Conservation (phyloP, 1,140 invertebrate genomes). For the Drosophila truncata region DNA sequence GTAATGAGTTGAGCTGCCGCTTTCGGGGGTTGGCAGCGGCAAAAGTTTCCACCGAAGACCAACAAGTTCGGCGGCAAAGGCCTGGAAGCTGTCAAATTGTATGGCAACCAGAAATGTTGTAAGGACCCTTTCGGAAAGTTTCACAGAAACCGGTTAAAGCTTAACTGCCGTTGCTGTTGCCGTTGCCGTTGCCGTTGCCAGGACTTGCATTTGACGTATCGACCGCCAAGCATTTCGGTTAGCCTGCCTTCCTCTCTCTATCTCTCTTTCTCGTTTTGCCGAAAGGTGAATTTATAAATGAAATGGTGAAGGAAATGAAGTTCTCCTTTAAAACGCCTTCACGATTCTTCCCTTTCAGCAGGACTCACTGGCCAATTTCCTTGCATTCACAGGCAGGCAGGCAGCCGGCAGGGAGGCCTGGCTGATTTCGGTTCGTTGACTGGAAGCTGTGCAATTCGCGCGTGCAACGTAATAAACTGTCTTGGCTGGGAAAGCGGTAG, state of each 20-base stretch:
- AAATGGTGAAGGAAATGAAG: slow-evolving; percentile 17
- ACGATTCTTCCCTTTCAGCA: not conserved
- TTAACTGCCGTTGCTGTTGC: slow-evolving; percentile 13
- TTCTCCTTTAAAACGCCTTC: slow-evolving; percentile 20
- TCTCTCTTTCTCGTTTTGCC: not conserved
- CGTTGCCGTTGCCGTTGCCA: too few species aligned
- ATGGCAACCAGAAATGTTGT: slow-evolving; percentile 26
- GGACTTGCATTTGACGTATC: slow-evolving; percentile 44
- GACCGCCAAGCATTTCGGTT: slow-evolving; percentile 10
- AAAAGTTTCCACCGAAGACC: slow-evolving; percentile 49
- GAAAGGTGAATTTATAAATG: slow-evolving; percentile 37
- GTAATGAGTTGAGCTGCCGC: slow-evolving; percentile 47
- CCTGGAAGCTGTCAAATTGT: slow-evolving; percentile 49
- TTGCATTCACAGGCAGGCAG: slow-evolving; percentile 21
- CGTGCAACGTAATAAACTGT: slow-evolving; percentile 77
- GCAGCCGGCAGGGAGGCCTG: not conserved
- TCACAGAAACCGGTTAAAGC: slow-evolving; percentile 40
- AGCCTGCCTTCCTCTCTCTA: not conserved
- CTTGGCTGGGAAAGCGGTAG: slow-evolving; percentile 5
- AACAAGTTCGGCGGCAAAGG: slow-evolving; percentile 45
- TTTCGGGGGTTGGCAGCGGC: slow-evolving; percentile 3
- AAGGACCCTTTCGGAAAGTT: slow-evolving; percentile 28
- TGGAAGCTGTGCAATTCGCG: slow-evolving; percentile 73
- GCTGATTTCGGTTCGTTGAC: slow-evolving; percentile 63
- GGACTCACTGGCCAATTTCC: slow-evolving; percentile 53